Evolutionary conservation across 2,113 vertebrate species (phyloP).

Genomic region (Rattus norvegicus): DNA sequence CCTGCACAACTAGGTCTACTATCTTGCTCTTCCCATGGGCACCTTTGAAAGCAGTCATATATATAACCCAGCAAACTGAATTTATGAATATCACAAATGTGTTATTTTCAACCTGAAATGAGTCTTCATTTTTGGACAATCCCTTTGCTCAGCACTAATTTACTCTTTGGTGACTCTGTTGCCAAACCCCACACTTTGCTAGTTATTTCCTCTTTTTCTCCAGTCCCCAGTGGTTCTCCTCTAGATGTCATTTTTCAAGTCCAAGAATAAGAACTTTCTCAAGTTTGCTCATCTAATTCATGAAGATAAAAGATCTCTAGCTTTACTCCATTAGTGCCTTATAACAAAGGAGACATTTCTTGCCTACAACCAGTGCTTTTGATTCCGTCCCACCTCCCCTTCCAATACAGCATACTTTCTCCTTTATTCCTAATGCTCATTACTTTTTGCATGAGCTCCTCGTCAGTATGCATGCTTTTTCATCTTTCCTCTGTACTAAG

Average conservation of each 20-base stretch:
- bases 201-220: background rate
- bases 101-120: slow-evolving; percentile 39
- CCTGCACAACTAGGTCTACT: background rate
- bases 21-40: background rate
- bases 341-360: background rate
- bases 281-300: slow-evolving; percentile 1
- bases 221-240: background rate
- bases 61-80: background rate
- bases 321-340: background rate
- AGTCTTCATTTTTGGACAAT: background rate
- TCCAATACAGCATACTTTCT: background rate
- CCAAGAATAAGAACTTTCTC: slow-evolving; percentile 32
- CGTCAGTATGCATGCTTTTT: background rate
- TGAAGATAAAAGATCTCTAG: background rate
- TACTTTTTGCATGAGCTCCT: background rate
- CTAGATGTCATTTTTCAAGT: slow-evolving; percentile 17
- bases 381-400: background rate
- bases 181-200: background rate
- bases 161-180: slow-evolving; percentile 18
- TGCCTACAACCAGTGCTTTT: background rate
- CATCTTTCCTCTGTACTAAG: slow-evolving; percentile 15
- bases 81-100: background rate
- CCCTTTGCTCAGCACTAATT: slow-evolving; percentile 8
- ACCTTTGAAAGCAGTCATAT: background rate
- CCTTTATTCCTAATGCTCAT: background rate